These are phyloP conservation scores for Atopsyche davidsoni DNA, from an alignment of 1,140 invertebrate genomes.

Conservation along the genomic window DNA sequence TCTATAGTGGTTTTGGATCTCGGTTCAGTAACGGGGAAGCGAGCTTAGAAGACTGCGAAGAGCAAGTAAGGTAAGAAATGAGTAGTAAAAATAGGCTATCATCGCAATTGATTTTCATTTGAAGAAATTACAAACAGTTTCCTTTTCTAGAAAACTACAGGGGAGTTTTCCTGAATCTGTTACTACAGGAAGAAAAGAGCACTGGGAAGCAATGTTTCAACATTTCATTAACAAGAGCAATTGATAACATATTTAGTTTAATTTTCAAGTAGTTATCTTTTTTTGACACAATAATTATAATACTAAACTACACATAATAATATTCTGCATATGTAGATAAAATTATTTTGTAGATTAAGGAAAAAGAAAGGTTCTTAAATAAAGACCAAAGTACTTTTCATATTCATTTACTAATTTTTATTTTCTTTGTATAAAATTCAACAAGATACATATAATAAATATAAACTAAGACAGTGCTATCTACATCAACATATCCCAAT, in stretches of 20 bases:
- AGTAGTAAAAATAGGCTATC: not conserved
- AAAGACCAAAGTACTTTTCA: not conserved
- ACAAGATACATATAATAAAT: too few species aligned
- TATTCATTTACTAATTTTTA: too few species aligned
- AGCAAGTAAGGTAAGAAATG: conserved; percentile 34
- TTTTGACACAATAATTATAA: not conserved
- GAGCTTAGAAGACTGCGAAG: conserved; percentile 56
- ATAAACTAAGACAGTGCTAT: too few species aligned
- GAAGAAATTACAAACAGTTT: conserved; percentile 5
- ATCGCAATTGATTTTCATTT: conserved; percentile 1
- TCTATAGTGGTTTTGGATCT: conserved; percentile 51
- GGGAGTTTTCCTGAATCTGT: conserved; percentile 14
- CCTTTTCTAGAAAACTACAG: conserved; percentile 21
- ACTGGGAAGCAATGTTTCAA: conserved; percentile 24
- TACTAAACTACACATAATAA: not conserved
- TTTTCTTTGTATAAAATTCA: too few species aligned
- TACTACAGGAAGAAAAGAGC: conserved; percentile 7
- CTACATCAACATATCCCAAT: too few species aligned
- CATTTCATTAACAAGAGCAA: conserved; percentile 21
- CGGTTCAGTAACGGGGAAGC: conserved; percentile 51
- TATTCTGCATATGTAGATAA: not conserved
- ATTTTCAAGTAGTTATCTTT: not conserved
- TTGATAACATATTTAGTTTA: not conserved
- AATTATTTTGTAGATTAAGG: not conserved
- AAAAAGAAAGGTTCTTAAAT: not conserved